A percentile compares a stretch with the other conserved stretches of the same genome.
phyloP scores from a whole-genome alignment of 2,113 vertebrate species.

The Pithys albifrons region DNA sequence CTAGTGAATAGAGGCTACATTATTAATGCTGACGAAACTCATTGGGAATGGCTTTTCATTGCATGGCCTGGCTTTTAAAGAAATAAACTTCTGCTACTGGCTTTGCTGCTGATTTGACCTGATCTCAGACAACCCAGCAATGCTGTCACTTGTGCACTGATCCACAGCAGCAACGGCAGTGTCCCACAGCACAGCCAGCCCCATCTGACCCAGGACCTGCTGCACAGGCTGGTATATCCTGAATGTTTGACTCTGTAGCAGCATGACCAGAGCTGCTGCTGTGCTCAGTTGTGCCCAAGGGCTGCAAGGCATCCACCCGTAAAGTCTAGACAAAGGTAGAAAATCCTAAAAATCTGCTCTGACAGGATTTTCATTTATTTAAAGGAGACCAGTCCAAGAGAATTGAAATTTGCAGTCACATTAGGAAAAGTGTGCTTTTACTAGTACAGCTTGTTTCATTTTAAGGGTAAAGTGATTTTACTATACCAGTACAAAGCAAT shows the following conservation, averaged over 20 bases:
- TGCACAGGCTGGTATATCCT: fast-evolving
- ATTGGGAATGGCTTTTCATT: background rate
- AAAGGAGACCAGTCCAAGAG: background rate
- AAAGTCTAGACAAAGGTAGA: conserved; percentile 15
- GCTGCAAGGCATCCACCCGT: background rate
- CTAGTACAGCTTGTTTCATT: background rate
- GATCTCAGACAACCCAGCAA: background rate
- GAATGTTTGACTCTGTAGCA: background rate
- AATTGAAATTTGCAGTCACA: background rate
- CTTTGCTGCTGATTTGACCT: background rate
- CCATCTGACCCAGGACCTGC: fast-evolving
- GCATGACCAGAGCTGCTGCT: background rate
- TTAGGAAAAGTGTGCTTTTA: background rate
- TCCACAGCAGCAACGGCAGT: background rate
- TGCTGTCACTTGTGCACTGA: fast-evolving
- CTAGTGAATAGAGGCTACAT: background rate
- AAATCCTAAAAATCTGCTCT: conserved; percentile 32
- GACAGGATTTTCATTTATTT: background rate
- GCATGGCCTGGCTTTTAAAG: background rate
- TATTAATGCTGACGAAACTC: background rate
- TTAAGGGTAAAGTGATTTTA: background rate
- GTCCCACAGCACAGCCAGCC: background rate
- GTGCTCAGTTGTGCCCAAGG: fast-evolving
- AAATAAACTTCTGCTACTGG: background rate
- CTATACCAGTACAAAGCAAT: background rate